These are phyloP conservation scores for Gymnarchus niloticus DNA, from an alignment of 2,113 vertebrate genomes.

Conservation along the genomic window DNA sequence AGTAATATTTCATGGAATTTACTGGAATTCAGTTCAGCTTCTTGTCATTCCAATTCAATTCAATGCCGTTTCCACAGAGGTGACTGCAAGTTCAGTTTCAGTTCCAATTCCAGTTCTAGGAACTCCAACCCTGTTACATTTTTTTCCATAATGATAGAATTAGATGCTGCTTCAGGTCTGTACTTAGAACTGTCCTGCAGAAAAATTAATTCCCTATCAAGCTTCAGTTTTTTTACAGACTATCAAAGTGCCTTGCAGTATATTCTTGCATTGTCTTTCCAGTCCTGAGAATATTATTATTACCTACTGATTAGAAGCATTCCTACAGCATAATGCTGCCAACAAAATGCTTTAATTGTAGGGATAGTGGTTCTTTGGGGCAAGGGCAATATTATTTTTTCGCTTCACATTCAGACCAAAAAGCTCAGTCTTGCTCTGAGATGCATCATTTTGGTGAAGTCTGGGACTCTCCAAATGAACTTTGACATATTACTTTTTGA, in stretches of 20 bases:
- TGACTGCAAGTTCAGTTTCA: neutral
- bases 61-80: neutral
- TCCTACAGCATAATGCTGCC: neutral
- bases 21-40: neutral
- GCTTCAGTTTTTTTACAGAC: too few species aligned
- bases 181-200: too few species aligned
- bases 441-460: neutral
- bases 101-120: too few species aligned
- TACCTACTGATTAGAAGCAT: slow-evolving; percentile 37
- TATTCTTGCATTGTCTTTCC: neutral
- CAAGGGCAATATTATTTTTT: too few species aligned
- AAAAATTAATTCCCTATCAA: too few species aligned
- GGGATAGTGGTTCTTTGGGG: neutral
- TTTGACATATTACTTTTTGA: neutral
- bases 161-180: too few species aligned
- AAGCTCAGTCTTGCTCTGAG: neutral
- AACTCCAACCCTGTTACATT: too few species aligned
- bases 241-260: too few species aligned
- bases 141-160: too few species aligned
- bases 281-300: too few species aligned
- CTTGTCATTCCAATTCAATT: neutral
- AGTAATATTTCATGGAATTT: neutral
- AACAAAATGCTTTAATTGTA: neutral
- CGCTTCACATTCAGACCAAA: neutral
- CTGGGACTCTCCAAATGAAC: neutral